Base-by-base conservation (phyloP, 2,113 vertebrate species). In the Paramisgurnus dabryanus region DNA sequence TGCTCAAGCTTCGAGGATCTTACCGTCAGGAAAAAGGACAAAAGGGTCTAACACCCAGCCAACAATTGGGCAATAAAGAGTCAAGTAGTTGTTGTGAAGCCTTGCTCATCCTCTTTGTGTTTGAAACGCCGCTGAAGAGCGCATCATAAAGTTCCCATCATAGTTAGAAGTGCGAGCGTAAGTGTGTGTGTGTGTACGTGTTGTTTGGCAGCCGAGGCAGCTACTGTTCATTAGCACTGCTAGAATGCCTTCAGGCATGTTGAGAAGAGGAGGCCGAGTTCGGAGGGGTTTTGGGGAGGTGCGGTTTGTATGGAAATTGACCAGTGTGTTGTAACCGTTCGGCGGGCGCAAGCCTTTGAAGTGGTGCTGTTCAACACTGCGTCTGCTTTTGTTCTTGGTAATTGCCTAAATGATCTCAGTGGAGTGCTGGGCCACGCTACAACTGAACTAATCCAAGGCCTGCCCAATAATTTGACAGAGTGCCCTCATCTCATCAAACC, bases 401-500 rank as follows among this genome's bases (percentile, higher is more conserved):
- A 94, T 94, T 94, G 91, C 91, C 90, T 94, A 94, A 94, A 93
- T 92, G 93, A 93, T 93, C 93, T 94, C 93, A 84, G 79, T 83
- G 92, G 91, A 93, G 91, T 84, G 81, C 71, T 2, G 90, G 87
- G 82, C 88, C 89, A 89, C 83, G 88, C 84, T 91, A 91, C 93
- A 93, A 90, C 89, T 86, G 84, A 90, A 88, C 90, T 91, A 93
- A 94, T 93, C 91, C 89, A 89, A 87, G 85, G 90, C 88, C 89
- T 89, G 88, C 91, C 90, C 86, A 84, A 90, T 93, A 92, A 92
- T 91, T 92, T 92, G 89, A 92, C 91, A 89, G 89, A 89, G 87
- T 89, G 88, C 87, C 85, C 85, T 84, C 83, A 40, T 69, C 78
- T 87, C 87, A 84, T 84, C 76, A 58, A n/a, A 15, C n/a, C 65